A percentile compares a stretch with the other conserved stretches of the same genome.
These are phyloP conservation scores for Solenopsis fugax DNA, from an alignment of 1,140 invertebrate genomes.

Conservation along the genomic window DNA sequence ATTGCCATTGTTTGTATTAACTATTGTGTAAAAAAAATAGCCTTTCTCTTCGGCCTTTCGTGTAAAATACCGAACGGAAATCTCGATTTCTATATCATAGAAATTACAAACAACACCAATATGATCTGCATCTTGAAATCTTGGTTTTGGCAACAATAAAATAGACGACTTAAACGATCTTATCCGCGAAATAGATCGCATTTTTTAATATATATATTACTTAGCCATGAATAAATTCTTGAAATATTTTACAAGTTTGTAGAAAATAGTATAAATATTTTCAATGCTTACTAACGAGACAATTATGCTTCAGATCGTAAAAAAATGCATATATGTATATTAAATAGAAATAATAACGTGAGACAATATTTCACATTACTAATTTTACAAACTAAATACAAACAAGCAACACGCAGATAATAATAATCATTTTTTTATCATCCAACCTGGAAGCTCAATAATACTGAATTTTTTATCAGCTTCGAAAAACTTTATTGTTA, in stretches of 20 bases:
- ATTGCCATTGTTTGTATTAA: constrained; percentile 44
- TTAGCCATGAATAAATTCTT: constrained; percentile 41
- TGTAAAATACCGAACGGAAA: constrained; percentile 33
- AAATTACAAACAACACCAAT: constrained; percentile 57
- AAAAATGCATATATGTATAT: constrained; percentile 37
- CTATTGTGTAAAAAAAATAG: constrained; percentile 32
- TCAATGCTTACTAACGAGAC: constrained; percentile 36
- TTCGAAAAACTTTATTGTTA: constrained; percentile 40
- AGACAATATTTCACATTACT: constrained; percentile 42
- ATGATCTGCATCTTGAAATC: constrained; percentile 30
- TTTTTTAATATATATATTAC: constrained; percentile 5
- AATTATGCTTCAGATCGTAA: constrained; percentile 44
- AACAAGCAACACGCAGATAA: constrained; percentile 43
- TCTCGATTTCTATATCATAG: constrained; percentile 41
- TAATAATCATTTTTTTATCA: constrained; percentile 35
- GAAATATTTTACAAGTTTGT: constrained; percentile 43
- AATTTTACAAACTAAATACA: constrained; percentile 54
- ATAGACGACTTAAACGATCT: constrained; percentile 36
- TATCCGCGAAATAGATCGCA: neutral
- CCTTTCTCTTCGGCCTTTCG: neutral
- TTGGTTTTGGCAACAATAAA: constrained; percentile 57
- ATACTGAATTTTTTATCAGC: constrained; percentile 67
- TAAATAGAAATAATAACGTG: constrained; percentile 38
- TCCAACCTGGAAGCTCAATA: constrained; percentile 67
- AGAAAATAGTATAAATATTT: constrained; percentile 60